Percentiles rank a stretch among this genome's conserved stretches.
Conservation (phyloP, 2,888 invertebrate species). For the Stenichneumon culpator region DNA sequence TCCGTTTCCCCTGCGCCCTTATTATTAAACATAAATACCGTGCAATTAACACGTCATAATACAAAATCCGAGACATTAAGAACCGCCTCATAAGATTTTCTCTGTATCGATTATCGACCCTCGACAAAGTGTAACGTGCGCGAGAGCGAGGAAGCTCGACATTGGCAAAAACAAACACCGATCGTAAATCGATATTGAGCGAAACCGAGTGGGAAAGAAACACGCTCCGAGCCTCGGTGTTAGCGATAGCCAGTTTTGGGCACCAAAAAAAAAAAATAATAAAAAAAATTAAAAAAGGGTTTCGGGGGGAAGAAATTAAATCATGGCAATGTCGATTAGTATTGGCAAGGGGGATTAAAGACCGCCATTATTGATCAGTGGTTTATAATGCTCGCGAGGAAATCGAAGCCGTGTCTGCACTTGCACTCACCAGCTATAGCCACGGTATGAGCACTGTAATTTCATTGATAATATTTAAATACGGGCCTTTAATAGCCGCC, state of each 20-base stretch:
- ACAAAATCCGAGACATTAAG: constrained; percentile 12
- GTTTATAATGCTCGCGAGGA: constrained; percentile 60
- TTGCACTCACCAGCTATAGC: constrained; percentile 52
- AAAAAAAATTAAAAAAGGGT: constrained; percentile 31
- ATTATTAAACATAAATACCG: constrained; percentile 24
- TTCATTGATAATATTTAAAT: constrained; percentile 84
- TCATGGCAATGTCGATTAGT: constrained; percentile 82
- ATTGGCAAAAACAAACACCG: neutral
- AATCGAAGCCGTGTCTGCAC: constrained; percentile 69
- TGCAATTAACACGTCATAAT: constrained; percentile 25
- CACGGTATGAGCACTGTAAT: constrained; percentile 79
- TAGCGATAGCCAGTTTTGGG: constrained; percentile 1
- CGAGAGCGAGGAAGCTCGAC: neutral
- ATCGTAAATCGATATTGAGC: constrained; percentile 4
- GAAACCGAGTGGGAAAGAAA: neutral
- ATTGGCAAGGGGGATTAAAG: constrained; percentile 82
- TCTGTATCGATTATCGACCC: constrained; percentile 19
- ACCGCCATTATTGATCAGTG: constrained; percentile 74
- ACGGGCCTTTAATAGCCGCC: constrained; percentile 81
- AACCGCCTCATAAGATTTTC: neutral
- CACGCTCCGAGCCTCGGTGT: constrained; percentile 2
- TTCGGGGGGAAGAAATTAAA: constrained; percentile 77
- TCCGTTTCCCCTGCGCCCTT: constrained; percentile 14
- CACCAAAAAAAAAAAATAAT: constrained; percentile 22
- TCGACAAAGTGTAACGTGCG: constrained; percentile 8